A percentile compares a stretch with the other conserved stretches of the same genome.
Conservation (phyloP, 2,797 vertebrate species). For the Girardinus metallicus region DNA sequence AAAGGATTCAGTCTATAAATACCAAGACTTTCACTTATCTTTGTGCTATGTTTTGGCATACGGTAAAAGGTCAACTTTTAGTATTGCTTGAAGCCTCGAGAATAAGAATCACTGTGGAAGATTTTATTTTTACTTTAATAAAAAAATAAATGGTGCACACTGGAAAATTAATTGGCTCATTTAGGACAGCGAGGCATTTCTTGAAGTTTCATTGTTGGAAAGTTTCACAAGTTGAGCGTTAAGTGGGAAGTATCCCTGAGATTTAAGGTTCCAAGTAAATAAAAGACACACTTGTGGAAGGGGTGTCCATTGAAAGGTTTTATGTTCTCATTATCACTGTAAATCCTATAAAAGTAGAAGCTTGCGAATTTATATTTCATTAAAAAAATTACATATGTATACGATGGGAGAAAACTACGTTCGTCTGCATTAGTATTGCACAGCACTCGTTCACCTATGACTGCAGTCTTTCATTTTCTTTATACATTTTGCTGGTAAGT, state of each 20-base stretch:
- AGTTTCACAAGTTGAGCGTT: neutral
- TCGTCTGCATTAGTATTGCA: neutral
- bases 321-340: neutral
- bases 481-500: neutral
- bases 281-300: neutral
- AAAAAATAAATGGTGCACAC: neutral
- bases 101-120: neutral
- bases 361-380: neutral
- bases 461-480: neutral
- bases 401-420: neutral
- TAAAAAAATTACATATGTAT: neutral
- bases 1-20: conserved; percentile 20
- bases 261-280: neutral
- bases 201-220: neutral
- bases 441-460: neutral
- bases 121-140: neutral
- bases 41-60: neutral
- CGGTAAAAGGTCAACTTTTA: neutral
- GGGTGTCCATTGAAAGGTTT: neutral
- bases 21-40: neutral
- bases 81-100: neutral
- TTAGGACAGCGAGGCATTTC: neutral
- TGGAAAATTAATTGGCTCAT: neutral
- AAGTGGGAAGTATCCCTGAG: too few species aligned
- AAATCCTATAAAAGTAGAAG: neutral